Evolutionary conservation across 2,113 vertebrate species (phyloP).

Genomic region (Mohoua ochrocephala): DNA sequence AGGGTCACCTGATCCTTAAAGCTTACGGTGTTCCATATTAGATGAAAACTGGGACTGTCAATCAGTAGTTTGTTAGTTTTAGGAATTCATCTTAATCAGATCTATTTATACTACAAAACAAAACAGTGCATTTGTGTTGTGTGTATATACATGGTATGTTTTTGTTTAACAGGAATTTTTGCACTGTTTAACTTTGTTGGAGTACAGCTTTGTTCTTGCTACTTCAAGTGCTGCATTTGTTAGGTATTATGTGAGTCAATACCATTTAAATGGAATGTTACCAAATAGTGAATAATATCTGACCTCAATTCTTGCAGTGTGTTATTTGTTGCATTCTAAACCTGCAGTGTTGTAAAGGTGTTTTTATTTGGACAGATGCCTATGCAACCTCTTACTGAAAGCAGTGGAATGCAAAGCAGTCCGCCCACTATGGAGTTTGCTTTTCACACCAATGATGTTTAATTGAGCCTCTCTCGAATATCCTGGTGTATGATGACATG

Average conservation of each 20-base stretch:
- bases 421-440: background rate
- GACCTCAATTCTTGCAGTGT: background rate
- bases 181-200: constrained; percentile 14
- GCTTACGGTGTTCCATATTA: background rate
- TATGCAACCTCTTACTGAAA: background rate
- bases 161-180: constrained; percentile 28
- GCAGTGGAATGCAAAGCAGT: background rate
- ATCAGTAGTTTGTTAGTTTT: background rate
- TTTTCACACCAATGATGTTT: background rate
- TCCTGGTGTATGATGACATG: background rate
- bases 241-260: constrained; percentile 7
- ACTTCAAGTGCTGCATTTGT: constrained; percentile 10
- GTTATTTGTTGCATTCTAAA: background rate
- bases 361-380: background rate
- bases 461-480: background rate
- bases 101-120: constrained; percentile 42
- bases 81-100: background rate
- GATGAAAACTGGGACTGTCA: background rate
- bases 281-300: constrained; percentile 7
- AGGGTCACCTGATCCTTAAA: background rate
- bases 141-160: constrained; percentile 34
- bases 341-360: constrained; percentile 20
- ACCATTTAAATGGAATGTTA: constrained; percentile 30
- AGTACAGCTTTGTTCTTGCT: constrained; percentile 26
- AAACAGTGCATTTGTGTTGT: constrained; percentile 27